phyloP scores from a whole-genome alignment of 2,797 vertebrate genomes.

The Poliocrania exsul region DNA sequence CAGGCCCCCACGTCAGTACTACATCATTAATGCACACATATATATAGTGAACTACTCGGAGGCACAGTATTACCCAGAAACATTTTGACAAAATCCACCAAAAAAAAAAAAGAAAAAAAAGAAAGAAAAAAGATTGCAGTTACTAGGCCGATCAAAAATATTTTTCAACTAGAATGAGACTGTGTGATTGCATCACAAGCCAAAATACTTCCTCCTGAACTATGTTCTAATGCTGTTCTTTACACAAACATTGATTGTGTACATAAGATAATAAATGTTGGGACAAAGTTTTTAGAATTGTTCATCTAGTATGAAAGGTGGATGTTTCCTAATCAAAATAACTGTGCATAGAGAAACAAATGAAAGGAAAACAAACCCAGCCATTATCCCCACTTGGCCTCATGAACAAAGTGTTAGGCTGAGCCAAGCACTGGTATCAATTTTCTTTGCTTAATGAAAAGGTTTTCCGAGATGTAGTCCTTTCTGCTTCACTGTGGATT shows the following conservation, averaged over 20 bases:
- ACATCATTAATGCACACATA: not conserved
- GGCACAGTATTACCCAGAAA: not conserved
- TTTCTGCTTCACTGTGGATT: conserved; percentile 64
- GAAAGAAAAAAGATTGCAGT: not conserved
- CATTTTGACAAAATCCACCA: not conserved
- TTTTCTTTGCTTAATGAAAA: conserved; percentile 64
- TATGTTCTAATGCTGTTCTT: not conserved
- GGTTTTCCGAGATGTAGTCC: conserved; percentile 44
- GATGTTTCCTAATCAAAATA: conserved; percentile 60
- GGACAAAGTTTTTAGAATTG: conserved; percentile 22
- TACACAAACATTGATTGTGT: not conserved
- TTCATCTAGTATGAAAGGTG: conserved; percentile 37
- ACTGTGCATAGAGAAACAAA: not conserved
- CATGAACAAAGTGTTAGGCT: conserved; percentile 18
- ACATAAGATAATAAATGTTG: conserved; percentile 4
- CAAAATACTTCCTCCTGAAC: not conserved
- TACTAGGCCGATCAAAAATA: not conserved
- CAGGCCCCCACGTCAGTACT: not conserved
- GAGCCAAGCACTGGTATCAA: conserved; percentile 54
- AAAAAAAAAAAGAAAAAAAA: not conserved
- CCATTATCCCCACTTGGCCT: conserved; percentile 34
- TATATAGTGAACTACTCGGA: not conserved
- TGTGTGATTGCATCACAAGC: not conserved
- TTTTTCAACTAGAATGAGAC: not conserved
- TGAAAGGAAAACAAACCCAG: conserved; percentile 53